Conservation (phyloP, 1,140 invertebrate species). For the Drosophila pandora region DNA sequence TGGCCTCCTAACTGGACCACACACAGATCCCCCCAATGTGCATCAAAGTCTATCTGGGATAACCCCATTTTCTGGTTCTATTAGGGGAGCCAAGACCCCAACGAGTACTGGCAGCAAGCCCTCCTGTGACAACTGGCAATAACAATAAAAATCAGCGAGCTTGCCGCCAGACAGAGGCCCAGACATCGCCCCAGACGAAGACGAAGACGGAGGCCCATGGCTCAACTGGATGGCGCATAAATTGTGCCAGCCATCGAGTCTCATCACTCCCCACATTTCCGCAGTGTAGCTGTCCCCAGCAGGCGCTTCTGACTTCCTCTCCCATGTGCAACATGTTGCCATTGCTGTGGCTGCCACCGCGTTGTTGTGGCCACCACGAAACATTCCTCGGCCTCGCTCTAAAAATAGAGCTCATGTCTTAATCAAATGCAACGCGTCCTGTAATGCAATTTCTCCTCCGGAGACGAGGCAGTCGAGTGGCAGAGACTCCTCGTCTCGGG, state of each 20-base stretch:
- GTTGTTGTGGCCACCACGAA: conserved; percentile 49
- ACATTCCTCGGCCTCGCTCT: conserved; percentile 62
- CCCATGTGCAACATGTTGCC: conserved; percentile 76
- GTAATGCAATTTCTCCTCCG: conserved; percentile 21
- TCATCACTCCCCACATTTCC: neutral
- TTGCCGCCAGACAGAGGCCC: conserved; percentile 61
- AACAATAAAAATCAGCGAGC: conserved; percentile 80
- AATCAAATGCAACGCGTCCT: conserved; percentile 70
- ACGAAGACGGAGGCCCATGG: conserved; percentile 25
- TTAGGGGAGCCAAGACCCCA: neutral
- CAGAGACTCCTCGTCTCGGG: conserved; percentile 16
- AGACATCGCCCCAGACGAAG: conserved; percentile 38
- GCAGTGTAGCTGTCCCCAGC: conserved; percentile 22
- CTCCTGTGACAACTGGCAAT: conserved; percentile 82
- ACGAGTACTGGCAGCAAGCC: neutral
- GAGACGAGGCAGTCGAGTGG: conserved; percentile 2
- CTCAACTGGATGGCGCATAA: conserved; percentile 49
- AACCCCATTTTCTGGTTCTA: neutral
- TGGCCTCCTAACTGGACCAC: conserved; percentile 44
- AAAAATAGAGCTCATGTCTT: conserved; percentile 80
- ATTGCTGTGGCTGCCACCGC: conserved; percentile 32
- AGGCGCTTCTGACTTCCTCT: conserved; percentile 46
- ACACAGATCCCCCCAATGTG: conserved; percentile 24
- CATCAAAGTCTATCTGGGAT: neutral
- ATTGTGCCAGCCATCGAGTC: conserved; percentile 39